Evolutionary conservation across 2,888 invertebrate genomes (phyloP), one percentile per base, ranked within the genome.

Genomic region (Coleophora deauratella): DNA sequence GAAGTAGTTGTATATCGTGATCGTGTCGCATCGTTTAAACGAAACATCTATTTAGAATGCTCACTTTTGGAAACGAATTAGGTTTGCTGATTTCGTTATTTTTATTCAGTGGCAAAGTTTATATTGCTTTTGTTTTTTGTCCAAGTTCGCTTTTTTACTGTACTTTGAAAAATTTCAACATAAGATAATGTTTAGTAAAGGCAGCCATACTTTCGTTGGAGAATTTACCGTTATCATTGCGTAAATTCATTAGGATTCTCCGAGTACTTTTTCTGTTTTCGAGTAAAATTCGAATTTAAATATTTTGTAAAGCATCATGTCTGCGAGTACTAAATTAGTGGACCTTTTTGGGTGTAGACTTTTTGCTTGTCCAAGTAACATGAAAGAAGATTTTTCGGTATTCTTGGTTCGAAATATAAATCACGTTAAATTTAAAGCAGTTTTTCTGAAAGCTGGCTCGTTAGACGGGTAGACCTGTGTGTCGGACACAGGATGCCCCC

Each of bases 81-180:
- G 65, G 58, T 51, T 59, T 56, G 59, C 62, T 64, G 69, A 74
- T 74, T 79, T 67, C 60, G 64, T 75, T 75, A 72, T 72, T 78
- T 74, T 73, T 72, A 79, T 79, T 80, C 74, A 75, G 72, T 70
- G 66, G 62, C 62, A 66, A 75, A 77, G 69, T 78, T 81, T 72
- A 62, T 73, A 75, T 75, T 75, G 73, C 70, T 77, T 72, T 74
- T 73, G 58, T 61, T 72, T 69, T 62, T 57, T 52, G 57, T 60
- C 56, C 47, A 51, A 59, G 49, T 55, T 57, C 57, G 55, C 57
- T 67, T 59, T 58, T 56, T 63, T 62, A 21, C 62, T 65, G 59
- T 64, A 57, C 58, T 54, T 59, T 54, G 21, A 55, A 57, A 66
- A 66, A 49, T 62, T 61, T 60, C 54, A 52, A 46, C 47, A 54